A percentile compares a stretch with the other conserved stretches of the same genome.
Conservation (phyloP, 1,140 invertebrate species). For the Laupala kohalensis region DNA sequence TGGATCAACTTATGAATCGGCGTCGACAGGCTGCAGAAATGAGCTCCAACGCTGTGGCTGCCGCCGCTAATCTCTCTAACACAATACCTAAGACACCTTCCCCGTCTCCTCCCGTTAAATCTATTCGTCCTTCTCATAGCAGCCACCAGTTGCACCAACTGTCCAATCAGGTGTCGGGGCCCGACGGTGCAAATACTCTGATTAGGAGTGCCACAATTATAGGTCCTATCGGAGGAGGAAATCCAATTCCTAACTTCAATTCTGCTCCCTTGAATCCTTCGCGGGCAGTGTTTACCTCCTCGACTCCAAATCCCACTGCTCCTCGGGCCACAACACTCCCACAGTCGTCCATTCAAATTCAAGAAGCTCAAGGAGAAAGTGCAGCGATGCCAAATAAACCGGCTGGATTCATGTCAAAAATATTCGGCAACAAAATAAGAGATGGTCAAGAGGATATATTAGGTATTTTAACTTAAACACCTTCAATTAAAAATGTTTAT, state of each 20-base stretch:
- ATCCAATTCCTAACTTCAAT: conserved; percentile 25
- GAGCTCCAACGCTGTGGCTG: conserved; percentile 21
- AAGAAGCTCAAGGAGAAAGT: conserved; percentile 19
- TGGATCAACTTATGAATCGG: conserved; percentile 57
- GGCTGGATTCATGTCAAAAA: conserved; percentile 30
- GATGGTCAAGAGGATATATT: conserved; percentile 11
- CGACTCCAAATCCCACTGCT: background rate
- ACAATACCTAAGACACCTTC: background rate
- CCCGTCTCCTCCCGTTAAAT: background rate
- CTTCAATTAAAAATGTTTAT: no score
- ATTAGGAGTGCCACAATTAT: conserved; percentile 23
- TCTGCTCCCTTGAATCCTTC: conserved; percentile 21
- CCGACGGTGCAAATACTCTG: conserved; percentile 13
- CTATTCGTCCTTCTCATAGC: conserved; percentile 9
- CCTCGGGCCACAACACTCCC: background rate
- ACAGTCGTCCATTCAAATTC: conserved; percentile 16
- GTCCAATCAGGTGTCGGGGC: conserved; percentile 1
- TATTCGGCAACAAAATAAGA: conserved; percentile 27
- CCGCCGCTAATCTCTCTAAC: background rate
- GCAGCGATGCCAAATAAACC: conserved; percentile 16
- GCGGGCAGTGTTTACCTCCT: background rate
- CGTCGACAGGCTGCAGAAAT: conserved; percentile 55
- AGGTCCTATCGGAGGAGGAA: conserved; percentile 26
- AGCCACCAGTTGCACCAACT: conserved; percentile 3
- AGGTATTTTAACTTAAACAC: background rate